phyloP scores from a whole-genome alignment of 2,888 invertebrate species.

The Sceliomorpha sp. region DNA sequence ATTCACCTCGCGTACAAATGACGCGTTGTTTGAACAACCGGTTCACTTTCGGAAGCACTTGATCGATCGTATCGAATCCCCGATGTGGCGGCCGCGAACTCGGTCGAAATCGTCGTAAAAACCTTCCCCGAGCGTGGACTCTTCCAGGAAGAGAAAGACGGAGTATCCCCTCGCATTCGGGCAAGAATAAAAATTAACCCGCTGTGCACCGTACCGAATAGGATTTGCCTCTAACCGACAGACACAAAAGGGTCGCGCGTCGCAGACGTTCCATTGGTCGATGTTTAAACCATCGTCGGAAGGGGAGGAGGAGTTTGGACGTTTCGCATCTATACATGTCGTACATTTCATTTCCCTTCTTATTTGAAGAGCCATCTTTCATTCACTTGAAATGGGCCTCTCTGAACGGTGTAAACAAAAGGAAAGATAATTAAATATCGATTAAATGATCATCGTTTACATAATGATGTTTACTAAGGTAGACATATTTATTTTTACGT shows the following conservation, averaged over 20 bases:
- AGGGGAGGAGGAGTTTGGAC: constrained; percentile 50
- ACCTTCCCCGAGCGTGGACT: constrained; percentile 39
- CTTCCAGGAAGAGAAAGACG: constrained; percentile 35
- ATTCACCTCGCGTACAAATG: too few species aligned
- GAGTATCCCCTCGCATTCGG: constrained; percentile 26
- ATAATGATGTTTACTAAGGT: too few species aligned
- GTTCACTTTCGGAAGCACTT: constrained; percentile 29
- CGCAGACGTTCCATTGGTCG: constrained; percentile 42
- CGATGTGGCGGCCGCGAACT: constrained; percentile 40
- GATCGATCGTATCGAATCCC: constrained; percentile 48
- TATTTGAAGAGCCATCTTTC: constrained; percentile 50
- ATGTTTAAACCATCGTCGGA: constrained; percentile 15
- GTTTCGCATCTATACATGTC: constrained; percentile 44
- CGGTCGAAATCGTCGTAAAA: constrained; percentile 51
- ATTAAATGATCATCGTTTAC: too few species aligned
- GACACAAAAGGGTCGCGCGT: constrained; percentile 45
- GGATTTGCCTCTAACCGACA: constrained; percentile 54
- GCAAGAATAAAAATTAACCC: constrained; percentile 50
- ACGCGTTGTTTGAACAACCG: constrained; percentile 26
- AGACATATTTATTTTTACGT: too few species aligned
- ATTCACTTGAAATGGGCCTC: too few species aligned
- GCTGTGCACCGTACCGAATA: constrained; percentile 45
- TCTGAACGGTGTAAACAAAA: too few species aligned
- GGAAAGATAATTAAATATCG: too few species aligned
- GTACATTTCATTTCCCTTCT: constrained; percentile 51